These are phyloP conservation scores for Serinus canaria DNA, from an alignment of 2,113 vertebrate genomes.

Conservation along the genomic window DNA sequence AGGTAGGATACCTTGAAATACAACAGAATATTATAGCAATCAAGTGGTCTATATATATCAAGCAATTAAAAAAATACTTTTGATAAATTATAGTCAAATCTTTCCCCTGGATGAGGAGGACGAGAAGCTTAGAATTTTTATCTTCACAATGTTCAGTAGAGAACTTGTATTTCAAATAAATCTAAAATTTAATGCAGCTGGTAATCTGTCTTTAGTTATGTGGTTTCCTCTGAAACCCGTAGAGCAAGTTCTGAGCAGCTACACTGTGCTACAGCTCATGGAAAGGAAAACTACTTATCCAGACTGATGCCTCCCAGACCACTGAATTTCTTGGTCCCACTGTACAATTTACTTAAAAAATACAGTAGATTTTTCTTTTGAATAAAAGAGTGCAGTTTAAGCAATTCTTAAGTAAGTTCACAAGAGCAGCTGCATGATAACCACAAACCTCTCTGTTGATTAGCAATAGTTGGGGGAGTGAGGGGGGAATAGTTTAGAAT, in stretches of 20 bases:
- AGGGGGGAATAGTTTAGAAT: background rate
- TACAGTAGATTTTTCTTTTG: background rate
- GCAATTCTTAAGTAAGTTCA: background rate
- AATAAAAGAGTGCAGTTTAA: background rate
- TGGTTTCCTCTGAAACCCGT: background rate
- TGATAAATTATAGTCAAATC: background rate
- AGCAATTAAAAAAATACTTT: background rate
- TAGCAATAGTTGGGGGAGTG: rapidly evolving
- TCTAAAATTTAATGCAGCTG: background rate
- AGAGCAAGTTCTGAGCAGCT: background rate
- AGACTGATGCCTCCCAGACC: background rate
- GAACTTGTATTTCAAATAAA: background rate
- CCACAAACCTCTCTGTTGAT: background rate
- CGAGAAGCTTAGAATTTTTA: background rate
- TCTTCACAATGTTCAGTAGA: background rate
- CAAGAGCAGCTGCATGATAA: background rate
- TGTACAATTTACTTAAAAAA: background rate
- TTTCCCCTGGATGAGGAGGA: background rate
- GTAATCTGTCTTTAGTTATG: background rate
- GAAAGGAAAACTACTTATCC: background rate
- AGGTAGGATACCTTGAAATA: background rate
- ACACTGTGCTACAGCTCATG: background rate
- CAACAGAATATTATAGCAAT: background rate
- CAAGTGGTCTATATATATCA: background rate
- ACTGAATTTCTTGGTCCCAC: background rate